Evolutionary conservation across 2,888 invertebrate genomes (phyloP).

Genomic region (Caenorhabditis afra): DNA sequence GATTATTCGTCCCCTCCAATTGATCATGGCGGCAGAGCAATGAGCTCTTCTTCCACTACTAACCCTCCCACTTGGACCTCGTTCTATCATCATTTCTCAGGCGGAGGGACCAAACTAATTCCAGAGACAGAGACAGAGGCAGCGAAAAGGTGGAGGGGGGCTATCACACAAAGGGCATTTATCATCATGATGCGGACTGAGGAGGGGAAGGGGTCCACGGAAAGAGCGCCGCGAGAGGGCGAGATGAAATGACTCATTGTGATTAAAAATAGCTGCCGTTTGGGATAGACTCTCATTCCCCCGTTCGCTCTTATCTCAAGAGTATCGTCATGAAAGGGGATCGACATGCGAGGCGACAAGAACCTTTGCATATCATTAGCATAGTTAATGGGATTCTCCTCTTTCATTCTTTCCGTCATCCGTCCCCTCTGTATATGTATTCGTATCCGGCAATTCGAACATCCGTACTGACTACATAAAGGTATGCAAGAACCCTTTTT

Average conservation of each 20-base stretch:
- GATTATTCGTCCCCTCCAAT: constrained; percentile 39
- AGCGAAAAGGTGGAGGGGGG: constrained; percentile 16
- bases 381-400: background rate
- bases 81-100: constrained; percentile 37
- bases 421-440: too few relatives aligned
- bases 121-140: constrained; percentile 6
- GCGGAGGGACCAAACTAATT: background rate
- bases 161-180: constrained; percentile 50
- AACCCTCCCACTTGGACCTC: background rate
- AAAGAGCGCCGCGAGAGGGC: too few relatives aligned
- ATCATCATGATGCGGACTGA: constrained; percentile 34
- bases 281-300: too few relatives aligned
- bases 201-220: too few relatives aligned
- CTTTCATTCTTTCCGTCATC: background rate
- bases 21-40: constrained; percentile 33
- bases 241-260: constrained; percentile 6
- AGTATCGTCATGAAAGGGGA: too few relatives aligned
- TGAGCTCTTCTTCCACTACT: constrained; percentile 14
- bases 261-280: constrained; percentile 8
- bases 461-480: too few relatives aligned
- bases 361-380: constrained; percentile 12
- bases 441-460: too few relatives aligned
- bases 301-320: too few relatives aligned
- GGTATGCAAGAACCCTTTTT: too few relatives aligned
- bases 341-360: background rate